phyloP scores from a whole-genome alignment of 2,888 invertebrate species.

The Cataglyphis altisquamis region DNA sequence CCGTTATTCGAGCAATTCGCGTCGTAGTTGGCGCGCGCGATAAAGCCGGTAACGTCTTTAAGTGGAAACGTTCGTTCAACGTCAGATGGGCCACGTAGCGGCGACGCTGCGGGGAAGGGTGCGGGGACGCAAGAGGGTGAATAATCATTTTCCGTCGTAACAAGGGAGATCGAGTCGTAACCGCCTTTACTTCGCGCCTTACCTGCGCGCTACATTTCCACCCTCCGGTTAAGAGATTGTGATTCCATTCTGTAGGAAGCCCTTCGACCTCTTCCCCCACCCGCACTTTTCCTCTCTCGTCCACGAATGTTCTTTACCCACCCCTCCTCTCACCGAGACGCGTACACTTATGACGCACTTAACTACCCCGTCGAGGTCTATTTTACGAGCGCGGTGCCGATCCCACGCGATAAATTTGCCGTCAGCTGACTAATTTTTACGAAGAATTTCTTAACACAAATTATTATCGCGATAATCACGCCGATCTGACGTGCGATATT shows the following conservation, averaged over 20 bases:
- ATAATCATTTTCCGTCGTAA: slow-evolving; percentile 83
- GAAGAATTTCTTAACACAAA: slow-evolving; percentile 66
- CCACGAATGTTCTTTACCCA: slow-evolving; percentile 19
- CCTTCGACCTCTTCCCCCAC: slow-evolving; percentile 6
- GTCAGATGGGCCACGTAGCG: slow-evolving; percentile 75
- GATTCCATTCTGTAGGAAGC: slow-evolving; percentile 45
- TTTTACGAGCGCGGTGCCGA: slow-evolving; percentile 69
- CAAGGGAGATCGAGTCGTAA: slow-evolving; percentile 80
- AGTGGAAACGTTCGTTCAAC: slow-evolving; percentile 82
- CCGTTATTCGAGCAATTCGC: slow-evolving; percentile 60
- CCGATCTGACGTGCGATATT: background rate
- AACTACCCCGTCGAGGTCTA: slow-evolving; percentile 67
- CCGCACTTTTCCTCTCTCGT: slow-evolving; percentile 32
- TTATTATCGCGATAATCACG: slow-evolving; percentile 34
- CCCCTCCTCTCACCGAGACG: background rate
- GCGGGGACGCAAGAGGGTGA: slow-evolving; percentile 74
- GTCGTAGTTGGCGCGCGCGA: slow-evolving; percentile 65
- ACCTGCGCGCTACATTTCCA: slow-evolving; percentile 57
- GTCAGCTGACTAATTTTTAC: slow-evolving; percentile 58
- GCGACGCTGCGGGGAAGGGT: slow-evolving; percentile 27
- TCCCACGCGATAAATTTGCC: slow-evolving; percentile 68
- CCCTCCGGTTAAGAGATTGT: slow-evolving; percentile 59
- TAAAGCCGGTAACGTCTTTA: slow-evolving; percentile 75
- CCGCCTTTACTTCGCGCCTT: slow-evolving; percentile 76
- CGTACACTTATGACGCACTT: slow-evolving; percentile 49